Conservation (phyloP, 2,888 invertebrate species). For the Platynereis dumerilii region DNA sequence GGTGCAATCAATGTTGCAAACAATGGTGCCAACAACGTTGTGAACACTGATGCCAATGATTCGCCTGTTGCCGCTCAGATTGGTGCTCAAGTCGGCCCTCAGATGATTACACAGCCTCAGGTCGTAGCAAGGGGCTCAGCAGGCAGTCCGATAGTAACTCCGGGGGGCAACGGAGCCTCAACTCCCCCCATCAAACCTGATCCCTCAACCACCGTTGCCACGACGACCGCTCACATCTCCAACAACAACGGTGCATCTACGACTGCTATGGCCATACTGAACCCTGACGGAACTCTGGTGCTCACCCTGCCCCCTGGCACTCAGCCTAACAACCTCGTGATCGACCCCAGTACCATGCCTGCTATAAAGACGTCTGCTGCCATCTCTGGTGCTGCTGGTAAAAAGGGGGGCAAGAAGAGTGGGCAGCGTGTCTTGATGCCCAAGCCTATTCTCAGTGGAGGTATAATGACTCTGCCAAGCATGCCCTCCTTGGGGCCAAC, state of each 20-base stretch:
- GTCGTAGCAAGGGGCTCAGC: too few species aligned
- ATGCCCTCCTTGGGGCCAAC: background rate
- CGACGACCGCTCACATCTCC: constrained; percentile 15
- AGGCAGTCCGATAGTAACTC: too few species aligned
- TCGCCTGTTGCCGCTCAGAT: constrained; percentile 37
- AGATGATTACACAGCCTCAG: too few species aligned
- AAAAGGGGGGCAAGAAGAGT: constrained; percentile 21
- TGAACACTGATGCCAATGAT: constrained; percentile 3
- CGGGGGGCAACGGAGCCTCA: too few species aligned
- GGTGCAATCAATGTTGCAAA: too few species aligned
- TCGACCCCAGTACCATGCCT: constrained; percentile 23
- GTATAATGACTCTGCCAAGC: background rate
- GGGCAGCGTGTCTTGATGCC: constrained; percentile 37
- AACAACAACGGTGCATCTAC: constrained; percentile 2
- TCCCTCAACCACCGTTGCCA: constrained; percentile 10
- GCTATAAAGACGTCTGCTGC: constrained; percentile 2
- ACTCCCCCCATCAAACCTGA: too few species aligned
- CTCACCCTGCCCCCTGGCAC: constrained; percentile 47
- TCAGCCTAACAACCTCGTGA: constrained; percentile 21
- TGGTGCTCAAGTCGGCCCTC: constrained; percentile 38
- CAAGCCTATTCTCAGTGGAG: constrained; percentile 27
- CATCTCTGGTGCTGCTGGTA: background rate
- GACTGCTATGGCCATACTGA: constrained; percentile 34
- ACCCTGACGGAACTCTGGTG: constrained; percentile 49
- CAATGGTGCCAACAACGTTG: constrained; percentile 39